Percentiles rank a stretch among this genome's conserved stretches.
These are phyloP conservation scores for Perca flavescens DNA, from an alignment of 2,113 vertebrate genomes.

Conservation along the genomic window DNA sequence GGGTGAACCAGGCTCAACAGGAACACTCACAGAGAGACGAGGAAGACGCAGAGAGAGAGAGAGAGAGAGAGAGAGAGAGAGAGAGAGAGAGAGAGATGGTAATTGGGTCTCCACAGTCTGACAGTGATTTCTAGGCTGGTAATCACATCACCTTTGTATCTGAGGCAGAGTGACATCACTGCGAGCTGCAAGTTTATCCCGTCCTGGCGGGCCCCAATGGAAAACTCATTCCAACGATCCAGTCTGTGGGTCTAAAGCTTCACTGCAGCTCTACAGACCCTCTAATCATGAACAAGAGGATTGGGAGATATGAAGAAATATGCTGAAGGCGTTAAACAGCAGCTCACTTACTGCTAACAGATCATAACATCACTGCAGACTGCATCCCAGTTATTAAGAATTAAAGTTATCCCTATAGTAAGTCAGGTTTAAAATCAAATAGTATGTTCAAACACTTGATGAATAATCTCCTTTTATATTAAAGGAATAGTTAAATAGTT, in stretches of 20 bases:
- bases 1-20: slow-evolving; percentile 57
- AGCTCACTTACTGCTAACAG: slow-evolving; percentile 9
- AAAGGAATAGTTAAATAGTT: slow-evolving; percentile 5
- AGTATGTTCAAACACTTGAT: neutral
- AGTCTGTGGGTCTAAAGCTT: slow-evolving; percentile 21
- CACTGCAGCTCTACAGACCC: slow-evolving; percentile 24
- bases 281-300: slow-evolving; percentile 62
- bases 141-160: slow-evolving; percentile 72
- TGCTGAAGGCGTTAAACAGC: slow-evolving; percentile 19
- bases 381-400: slow-evolving; percentile 30
- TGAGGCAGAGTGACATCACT: slow-evolving; percentile 71
- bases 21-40: slow-evolving; percentile 31
- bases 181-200: slow-evolving; percentile 55
- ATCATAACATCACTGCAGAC: slow-evolving; percentile 27
- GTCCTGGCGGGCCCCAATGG: slow-evolving; percentile 58
- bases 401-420: slow-evolving; percentile 7
- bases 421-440: too few species aligned
- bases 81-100: slow-evolving; percentile 41
- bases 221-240: slow-evolving; percentile 50
- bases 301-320: slow-evolving; percentile 37
- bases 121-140: slow-evolving; percentile 72
- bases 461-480: slow-evolving; percentile 23
- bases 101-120: slow-evolving; percentile 61
- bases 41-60: slow-evolving; percentile 26
- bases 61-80: slow-evolving; percentile 28